Base-by-base conservation (phyloP, 2,797 vertebrate genomes). In the Scolopax bukidnonensis region DNA sequence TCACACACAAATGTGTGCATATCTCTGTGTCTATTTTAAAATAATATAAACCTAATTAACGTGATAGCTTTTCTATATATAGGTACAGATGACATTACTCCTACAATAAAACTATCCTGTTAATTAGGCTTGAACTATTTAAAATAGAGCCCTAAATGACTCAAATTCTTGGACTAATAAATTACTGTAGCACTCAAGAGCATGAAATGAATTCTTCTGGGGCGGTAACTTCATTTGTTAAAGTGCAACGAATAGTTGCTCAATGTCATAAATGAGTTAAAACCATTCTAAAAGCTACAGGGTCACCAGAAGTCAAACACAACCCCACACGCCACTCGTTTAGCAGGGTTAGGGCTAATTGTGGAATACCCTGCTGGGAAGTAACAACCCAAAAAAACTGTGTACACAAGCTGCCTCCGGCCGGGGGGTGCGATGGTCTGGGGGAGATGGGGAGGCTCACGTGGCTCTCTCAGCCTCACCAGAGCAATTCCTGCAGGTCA, bases 81-180 rank as follows among this genome's bases (percentile, higher is more conserved):
- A 94, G 86, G 43, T 61, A 89, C 8, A 69, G 84, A 87, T 71
- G 64, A 57, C 81, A 93, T 83, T 93, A 57, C 74, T 83, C 20
- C 57, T 92, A 48, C 38, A 95, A 87, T 69, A 87, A 94, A 89
- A 81, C 43, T 54, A 81, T 75, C 60, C 83, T 90, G 93, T 93
- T 94, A 96, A 97, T 96, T 95, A 91, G 92, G 78, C 90, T 95
- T 93, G 81, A 95, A 83, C 89, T 89, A 87, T 89, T 92, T 97
- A 95, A 95, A 96, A 96, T 77, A 93, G 86, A 96, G 87, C 68
- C 90, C 71, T 82, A 89, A 95, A 94, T 95, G 71, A 94, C 3
- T 6, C 75, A 68, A 87, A 90, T 90, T 96, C 88, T 74, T 78
- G 84, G 84, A 51, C 84, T 97, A 91, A 95, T 96, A 95, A 95